Base-by-base conservation (phyloP, 2,888 invertebrate genomes). In the Leptopilina syphax region DNA sequence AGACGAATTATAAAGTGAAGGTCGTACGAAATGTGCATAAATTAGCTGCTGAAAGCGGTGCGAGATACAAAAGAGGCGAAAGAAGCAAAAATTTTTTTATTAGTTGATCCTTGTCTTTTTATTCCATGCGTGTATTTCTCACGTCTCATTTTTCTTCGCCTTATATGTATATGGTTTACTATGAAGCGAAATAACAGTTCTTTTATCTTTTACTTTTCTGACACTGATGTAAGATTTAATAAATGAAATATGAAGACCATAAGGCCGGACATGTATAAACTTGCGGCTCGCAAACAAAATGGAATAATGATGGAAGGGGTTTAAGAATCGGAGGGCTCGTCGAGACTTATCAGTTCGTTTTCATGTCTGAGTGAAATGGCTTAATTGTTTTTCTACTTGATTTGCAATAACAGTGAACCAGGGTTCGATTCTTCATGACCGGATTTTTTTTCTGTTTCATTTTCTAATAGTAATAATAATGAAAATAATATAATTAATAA, bases 31-130 rank as follows among this genome's bases (percentile, higher is more conserved):
- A 57, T 73, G 57, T 27, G 54, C 57, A 73, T 73, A 73, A 73
- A 73, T 73, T 73, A 73, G n/a, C 13, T 73, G 34, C 34, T 44
- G 27, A 57, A 13, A 13, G 54, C 13, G 27, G 57, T 27, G 34
- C 34, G 34, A 57, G 47, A 54, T 54, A 54, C 6, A 70, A 44
- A 44, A 67, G 50, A 54, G 34, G 34, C 57, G 13, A 13, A 34
- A 57, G 54, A 70, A 27, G 57, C 54, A 54, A 57, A 54, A 10
- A 47, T 67, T 67, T 73, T 70, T 70, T 73, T 70, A 70, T 73
- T 73, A 73, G 70, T 54, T 27, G 70, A 73, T 73, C 57, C 12
- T 73, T 73, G 57, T 73, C 54, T 73, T 70, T 73, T 73, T 57
- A 57, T 8, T 54, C 3, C 27, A 57, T 57, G 34, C 70, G 27